Conservation (phyloP, 2,797 vertebrate species). For the Stomatorhinus walkeri region DNA sequence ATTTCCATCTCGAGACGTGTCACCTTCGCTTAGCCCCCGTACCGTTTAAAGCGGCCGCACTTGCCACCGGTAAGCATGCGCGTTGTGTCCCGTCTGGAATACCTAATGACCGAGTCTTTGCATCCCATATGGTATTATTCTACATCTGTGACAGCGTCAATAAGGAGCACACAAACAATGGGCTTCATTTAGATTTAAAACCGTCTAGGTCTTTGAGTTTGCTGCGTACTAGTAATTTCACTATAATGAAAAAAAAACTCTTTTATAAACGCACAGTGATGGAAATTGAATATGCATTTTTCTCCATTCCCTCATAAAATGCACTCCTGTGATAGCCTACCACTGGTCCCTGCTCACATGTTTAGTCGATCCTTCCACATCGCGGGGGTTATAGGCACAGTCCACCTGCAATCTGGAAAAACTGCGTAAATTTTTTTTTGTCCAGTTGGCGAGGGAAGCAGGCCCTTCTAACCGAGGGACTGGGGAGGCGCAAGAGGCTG, state of each 20-base stretch:
- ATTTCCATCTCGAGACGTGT: conserved; percentile 45
- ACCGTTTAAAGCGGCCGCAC: conserved; percentile 27
- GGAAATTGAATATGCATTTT: conserved; percentile 7
- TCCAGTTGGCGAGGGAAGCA: not conserved
- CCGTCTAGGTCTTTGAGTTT: conserved; percentile 21
- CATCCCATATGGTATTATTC: conserved; percentile 30
- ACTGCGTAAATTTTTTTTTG: not conserved
- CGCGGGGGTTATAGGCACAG: not conserved
- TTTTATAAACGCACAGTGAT: conserved; percentile 17
- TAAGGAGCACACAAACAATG: conserved; percentile 20
- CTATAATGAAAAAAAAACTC: conserved; percentile 18
- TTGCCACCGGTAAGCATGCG: conserved; percentile 11
- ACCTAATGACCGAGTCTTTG: conserved; percentile 25
- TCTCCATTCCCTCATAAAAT: not conserved
- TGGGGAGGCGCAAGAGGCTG: not conserved
- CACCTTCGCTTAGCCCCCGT: conserved; percentile 43
- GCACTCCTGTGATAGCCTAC: not conserved
- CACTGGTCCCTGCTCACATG: not conserved
- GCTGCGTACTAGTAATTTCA: conserved; percentile 19
- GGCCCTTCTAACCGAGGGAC: not conserved
- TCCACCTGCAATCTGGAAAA: not conserved
- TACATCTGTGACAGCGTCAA: conserved; percentile 29
- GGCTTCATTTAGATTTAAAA: conserved; percentile 28
- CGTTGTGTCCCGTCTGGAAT: conserved; percentile 15
- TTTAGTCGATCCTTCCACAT: not conserved